Conservation (phyloP, 2,797 vertebrate species). For the Sebastes hopkinsi region DNA sequence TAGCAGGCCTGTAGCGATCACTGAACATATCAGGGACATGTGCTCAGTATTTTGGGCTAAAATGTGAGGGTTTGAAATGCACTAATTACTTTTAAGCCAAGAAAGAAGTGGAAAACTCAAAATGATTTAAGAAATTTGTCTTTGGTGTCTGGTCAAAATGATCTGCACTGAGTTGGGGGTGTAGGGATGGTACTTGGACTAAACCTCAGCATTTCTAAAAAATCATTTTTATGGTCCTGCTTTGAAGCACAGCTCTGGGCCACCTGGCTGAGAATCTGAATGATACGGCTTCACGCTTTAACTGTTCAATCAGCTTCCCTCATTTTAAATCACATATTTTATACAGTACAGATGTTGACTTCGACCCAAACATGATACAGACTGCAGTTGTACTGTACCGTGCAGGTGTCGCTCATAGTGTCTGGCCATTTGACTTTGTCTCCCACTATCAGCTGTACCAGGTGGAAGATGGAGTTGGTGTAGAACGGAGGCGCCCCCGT, state of each 20-base stretch:
- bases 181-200: background rate
- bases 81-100: background rate
- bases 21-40: background rate
- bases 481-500: constrained; percentile 96
- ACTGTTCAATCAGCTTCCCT: background rate
- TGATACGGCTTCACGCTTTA: background rate
- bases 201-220: background rate
- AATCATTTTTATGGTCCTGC: background rate
- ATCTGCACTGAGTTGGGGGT: background rate
- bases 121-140: background rate
- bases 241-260: background rate
- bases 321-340: background rate
- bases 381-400: constrained; percentile 78
- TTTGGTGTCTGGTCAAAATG: background rate
- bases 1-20: background rate
- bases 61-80: background rate
- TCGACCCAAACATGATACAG: background rate
- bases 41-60: background rate
- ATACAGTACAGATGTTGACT: background rate
- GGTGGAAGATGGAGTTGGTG: constrained; percentile 94
- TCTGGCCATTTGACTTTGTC: constrained; percentile 91
- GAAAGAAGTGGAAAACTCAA: background rate
- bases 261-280: background rate
- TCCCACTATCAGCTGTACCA: constrained; percentile 91
- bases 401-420: constrained; percentile 87